Base-by-base conservation (phyloP, 2,888 invertebrate species). In the Lasiommata megera region DNA sequence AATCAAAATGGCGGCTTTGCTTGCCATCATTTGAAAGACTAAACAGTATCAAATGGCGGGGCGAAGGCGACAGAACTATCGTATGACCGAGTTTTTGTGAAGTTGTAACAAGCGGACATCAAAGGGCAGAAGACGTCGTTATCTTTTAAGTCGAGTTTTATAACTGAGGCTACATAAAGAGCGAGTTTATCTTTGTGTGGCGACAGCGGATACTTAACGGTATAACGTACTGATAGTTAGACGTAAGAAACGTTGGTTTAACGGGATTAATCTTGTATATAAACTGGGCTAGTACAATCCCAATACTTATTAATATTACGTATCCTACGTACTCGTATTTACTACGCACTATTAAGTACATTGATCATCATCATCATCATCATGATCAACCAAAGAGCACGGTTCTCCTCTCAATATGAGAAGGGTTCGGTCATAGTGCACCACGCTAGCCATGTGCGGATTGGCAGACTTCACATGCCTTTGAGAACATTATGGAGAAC, bases 31-130 rank as follows among this genome's bases (percentile, higher is more conserved):
- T 43, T 29, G 34, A 52, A 37, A 52, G 43, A 41, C 50, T 51
- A 37, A 61, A 61, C 58, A 55, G 46, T 61, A 55, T 63, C 62
- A 56, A 52, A 60, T 53, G 17, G 29, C 58, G 31, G n/a, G 7
- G 29, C 40, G 41, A 46, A 12, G 12, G 34, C 48, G 38, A 53
- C 57, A 50, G 44, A 66, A 67, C 67, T 67, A 65, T 63, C 60
- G 58, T 56, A 48, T 62, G 56, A 54, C 63, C 16, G 56, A 63
- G 61, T 58, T 64, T 63, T 64, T 54, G 66, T 66, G 61, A 68
- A 68, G 63, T 69, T 67, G 66, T 68, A 65, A 67, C 67, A 60
- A 64, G 65, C 48, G 58, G 60, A 47, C 58, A 52, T 61, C 59
- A 62, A 66, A 64, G 59, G 63, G 61, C 61, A 57, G 54, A 46